Conservation (phyloP, 2,888 invertebrate genomes). For the Choreutis nemorana region DNA sequence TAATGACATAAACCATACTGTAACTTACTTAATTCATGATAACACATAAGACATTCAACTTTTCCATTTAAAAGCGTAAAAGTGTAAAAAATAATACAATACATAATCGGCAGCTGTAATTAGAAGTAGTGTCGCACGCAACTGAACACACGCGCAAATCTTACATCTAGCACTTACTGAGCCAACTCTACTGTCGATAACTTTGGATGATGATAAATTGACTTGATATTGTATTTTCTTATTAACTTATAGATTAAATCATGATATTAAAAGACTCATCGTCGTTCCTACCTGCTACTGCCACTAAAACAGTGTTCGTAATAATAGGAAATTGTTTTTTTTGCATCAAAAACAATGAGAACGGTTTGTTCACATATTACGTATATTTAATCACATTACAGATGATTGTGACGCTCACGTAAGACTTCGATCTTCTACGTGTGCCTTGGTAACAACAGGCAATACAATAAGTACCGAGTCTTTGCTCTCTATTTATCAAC, state of each 20-base stretch:
- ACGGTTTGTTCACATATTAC: constrained; percentile 6
- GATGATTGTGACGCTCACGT: constrained; percentile 2
- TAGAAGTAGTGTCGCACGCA: constrained; percentile 35
- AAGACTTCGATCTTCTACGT: not conserved
- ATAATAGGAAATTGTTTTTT: too few relatives aligned
- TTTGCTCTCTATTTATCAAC: too few relatives aligned
- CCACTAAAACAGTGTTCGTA: too few relatives aligned
- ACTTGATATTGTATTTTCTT: too few relatives aligned
- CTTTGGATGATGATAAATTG: too few relatives aligned
- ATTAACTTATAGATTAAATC: too few relatives aligned
- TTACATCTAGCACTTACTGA: too few relatives aligned
- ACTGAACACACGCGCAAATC: constrained; percentile 12
- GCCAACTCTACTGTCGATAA: too few relatives aligned
- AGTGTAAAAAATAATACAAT: constrained; percentile 45
- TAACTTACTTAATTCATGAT: constrained; percentile 35
- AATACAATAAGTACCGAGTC: constrained; percentile 20
- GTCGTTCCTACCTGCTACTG: too few relatives aligned
- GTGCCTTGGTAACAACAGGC: constrained; percentile 9
- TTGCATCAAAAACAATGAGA: constrained; percentile 5
- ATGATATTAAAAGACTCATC: too few relatives aligned
- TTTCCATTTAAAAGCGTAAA: constrained; percentile 46
- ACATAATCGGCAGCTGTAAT: constrained; percentile 38
- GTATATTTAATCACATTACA: constrained; percentile 8
- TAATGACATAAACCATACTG: constrained; percentile 22
- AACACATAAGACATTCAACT: constrained; percentile 43